Evolutionary conservation across 2,113 vertebrate species (phyloP).

Genomic region (Otocyon megalotis): DNA sequence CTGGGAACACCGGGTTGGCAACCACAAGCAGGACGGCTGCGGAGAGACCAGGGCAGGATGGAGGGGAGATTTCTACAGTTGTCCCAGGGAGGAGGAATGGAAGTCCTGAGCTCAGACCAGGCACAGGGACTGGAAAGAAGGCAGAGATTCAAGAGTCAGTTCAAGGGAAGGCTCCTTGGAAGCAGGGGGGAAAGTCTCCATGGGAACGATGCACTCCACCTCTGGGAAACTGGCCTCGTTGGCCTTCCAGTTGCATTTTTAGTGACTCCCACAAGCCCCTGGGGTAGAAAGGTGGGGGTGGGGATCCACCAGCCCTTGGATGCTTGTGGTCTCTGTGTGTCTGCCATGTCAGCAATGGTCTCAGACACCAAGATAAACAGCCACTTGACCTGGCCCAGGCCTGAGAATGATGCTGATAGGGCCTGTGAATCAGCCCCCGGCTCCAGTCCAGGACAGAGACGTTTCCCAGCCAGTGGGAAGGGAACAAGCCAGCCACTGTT

Average conservation of each 20-base stretch:
- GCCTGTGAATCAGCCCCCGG: constrained; percentile 67
- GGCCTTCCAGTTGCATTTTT: constrained; percentile 12
- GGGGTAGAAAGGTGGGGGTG: not conserved
- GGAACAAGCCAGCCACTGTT: constrained; percentile 34
- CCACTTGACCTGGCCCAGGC: not conserved
- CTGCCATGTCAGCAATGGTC: constrained; percentile 64
- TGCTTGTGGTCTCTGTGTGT: not conserved
- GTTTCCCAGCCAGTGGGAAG: not conserved
- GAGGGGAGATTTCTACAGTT: not conserved
- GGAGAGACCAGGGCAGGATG: too few species aligned
- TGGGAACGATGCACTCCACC: constrained; percentile 31
- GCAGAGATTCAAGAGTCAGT: not conserved
- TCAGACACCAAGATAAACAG: constrained; percentile 77
- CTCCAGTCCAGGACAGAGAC: constrained; percentile 53
- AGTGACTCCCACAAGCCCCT: constrained; percentile 59
- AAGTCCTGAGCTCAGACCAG: not conserved
- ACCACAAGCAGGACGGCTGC: not conserved
- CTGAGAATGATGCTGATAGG: constrained; percentile 21
- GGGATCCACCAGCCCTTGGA: not conserved
- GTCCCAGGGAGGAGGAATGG: not conserved
- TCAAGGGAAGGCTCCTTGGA: not conserved
- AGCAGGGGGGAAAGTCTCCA: not conserved
- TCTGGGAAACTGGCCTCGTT: constrained; percentile 66
- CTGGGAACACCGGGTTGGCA: not conserved
- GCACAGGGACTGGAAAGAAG: not conserved